Evolutionary conservation across 2,888 invertebrate species (phyloP).

Genomic region (Cynaeus angustus): DNA sequence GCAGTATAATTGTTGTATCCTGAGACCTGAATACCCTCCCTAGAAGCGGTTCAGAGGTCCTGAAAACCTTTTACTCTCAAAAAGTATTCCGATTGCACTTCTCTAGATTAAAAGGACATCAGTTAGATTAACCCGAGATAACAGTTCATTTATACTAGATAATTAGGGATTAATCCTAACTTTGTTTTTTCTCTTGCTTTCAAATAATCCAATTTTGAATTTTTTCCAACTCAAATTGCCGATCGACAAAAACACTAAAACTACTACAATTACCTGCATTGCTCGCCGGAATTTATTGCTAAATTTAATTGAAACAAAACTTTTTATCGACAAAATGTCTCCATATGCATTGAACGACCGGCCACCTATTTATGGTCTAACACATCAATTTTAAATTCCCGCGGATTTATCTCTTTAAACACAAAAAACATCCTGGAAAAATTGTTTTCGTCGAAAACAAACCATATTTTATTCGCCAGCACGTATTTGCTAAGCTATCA

Average conservation of each 20-base stretch:
- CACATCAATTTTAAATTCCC: conserved; percentile 1
- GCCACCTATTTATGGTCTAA: conserved; percentile 2
- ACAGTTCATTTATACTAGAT: conserved; percentile 50
- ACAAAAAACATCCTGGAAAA: not conserved
- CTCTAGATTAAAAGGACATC: conserved; percentile 52
- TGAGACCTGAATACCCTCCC: conserved; percentile 51
- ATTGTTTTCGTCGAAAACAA: not conserved
- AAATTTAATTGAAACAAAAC: conserved; percentile 43
- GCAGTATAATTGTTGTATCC: conserved; percentile 59
- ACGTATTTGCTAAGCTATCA: no score
- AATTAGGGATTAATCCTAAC: conserved; percentile 50
- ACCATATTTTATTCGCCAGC: not conserved
- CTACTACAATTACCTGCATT: conserved; percentile 30
- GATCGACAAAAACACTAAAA: conserved; percentile 30
- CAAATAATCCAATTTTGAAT: not conserved
- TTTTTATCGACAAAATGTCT: conserved; percentile 29
- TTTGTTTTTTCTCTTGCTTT: conserved; percentile 24
- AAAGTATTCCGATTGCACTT: conserved; percentile 50
- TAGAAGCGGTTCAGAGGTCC: conserved; percentile 41
- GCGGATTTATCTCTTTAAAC: conserved; percentile 3
- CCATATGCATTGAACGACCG: conserved; percentile 12
- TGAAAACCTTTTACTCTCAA: conserved; percentile 49
- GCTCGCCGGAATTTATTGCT: conserved; percentile 27
- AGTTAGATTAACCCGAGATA: conserved; percentile 50
- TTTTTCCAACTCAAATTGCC: conserved; percentile 18